phyloP scores from a whole-genome alignment of 2,113 vertebrate genomes.

The Sinocyclocheilus anshuiensis region DNA sequence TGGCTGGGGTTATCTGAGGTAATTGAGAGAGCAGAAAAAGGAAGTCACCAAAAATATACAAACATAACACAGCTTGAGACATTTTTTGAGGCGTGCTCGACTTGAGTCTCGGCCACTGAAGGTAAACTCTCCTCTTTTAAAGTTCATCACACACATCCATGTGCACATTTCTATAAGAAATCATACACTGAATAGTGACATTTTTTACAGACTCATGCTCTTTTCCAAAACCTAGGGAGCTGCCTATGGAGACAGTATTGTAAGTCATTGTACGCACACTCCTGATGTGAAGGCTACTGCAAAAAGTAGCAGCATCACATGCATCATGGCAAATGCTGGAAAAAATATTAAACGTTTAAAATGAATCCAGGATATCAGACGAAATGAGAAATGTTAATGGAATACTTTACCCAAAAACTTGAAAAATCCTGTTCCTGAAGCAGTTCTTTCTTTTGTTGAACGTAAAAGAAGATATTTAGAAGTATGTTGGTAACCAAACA shows the following conservation, averaged over 20 bases:
- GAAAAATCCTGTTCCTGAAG: too few species aligned
- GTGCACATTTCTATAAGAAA: neutral
- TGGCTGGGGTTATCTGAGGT: conserved; percentile 85
- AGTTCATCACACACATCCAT: conserved; percentile 11
- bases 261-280: neutral
- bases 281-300: neutral
- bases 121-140: neutral
- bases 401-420: too few species aligned
- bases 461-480: neutral
- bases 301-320: neutral
- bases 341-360: neutral
- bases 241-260: neutral
- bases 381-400: too few species aligned
- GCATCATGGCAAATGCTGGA: neutral
- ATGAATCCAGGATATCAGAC: too few species aligned
- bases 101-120: neutral
- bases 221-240: neutral
- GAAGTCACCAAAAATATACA: conserved; percentile 46
- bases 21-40: conserved; percentile 47
- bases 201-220: conserved; percentile 37
- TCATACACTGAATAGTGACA: neutral
- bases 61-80: neutral
- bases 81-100: neutral
- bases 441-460: neutral
- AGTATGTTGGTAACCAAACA: neutral